Conservation (phyloP, 2,113 vertebrate genomes). For the Mobula hypostoma region DNA sequence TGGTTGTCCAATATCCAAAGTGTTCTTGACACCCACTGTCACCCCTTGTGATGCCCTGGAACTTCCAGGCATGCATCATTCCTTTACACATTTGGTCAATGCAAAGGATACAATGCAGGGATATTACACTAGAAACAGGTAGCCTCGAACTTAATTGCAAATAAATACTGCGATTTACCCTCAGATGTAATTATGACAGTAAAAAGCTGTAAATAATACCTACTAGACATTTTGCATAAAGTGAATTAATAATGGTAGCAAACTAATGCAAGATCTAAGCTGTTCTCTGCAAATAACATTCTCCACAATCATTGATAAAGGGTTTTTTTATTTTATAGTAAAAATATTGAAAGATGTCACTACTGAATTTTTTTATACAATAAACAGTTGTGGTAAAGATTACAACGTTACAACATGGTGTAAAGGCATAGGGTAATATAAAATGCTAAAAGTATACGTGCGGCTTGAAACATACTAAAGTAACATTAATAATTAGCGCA, state of each 20-base stretch:
- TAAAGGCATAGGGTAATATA: conserved; percentile 66
- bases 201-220: background rate
- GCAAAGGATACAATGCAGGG: background rate
- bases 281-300: background rate
- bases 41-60: no score
- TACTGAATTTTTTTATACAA: conserved; percentile 63
- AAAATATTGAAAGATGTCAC: conserved; percentile 66
- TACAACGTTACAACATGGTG: conserved; percentile 67
- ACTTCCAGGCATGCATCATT: background rate
- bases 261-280: no score
- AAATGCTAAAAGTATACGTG: conserved; percentile 55
- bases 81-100: background rate
- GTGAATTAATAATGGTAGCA: background rate
- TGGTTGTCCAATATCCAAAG: no score
- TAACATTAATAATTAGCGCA: conserved; percentile 66
- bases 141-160: background rate
- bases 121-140: background rate
- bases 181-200: background rate
- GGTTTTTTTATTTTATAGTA: conserved; percentile 60
- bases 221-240: background rate
- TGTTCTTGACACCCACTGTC: no score
- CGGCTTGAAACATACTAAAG: conserved; percentile 46
- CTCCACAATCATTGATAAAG: conserved; percentile 50
- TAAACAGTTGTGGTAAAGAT: conserved; percentile 60
- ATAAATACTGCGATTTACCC: background rate